phyloP scores from a whole-genome alignment of 1,140 invertebrate species.

The Microvelia longipes region DNA sequence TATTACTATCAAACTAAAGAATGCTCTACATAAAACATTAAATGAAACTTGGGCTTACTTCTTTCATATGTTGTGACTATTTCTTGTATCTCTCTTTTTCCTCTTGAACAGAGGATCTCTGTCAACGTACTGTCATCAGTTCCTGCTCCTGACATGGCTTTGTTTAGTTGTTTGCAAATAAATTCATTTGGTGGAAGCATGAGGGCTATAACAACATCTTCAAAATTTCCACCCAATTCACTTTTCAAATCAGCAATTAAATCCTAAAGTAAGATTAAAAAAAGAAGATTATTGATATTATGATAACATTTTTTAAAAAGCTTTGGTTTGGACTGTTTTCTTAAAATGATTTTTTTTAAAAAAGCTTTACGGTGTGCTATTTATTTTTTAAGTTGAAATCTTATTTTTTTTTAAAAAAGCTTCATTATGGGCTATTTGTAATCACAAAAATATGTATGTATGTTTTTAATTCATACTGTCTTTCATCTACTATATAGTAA shows the following conservation, averaged over 20 bases:
- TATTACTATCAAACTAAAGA: no score
- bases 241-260: conserved; percentile 56
- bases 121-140: conserved; percentile 62
- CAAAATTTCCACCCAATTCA: conserved; percentile 59
- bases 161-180: conserved; percentile 49
- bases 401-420: no score
- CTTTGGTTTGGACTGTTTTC: not conserved
- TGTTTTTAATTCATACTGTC: no score
- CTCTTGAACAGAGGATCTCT: conserved; percentile 49
- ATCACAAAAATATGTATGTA: no score
- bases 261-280: conserved; percentile 34
- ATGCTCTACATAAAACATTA: no score
- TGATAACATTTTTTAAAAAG: not conserved
- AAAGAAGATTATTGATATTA: not conserved
- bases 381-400: not conserved
- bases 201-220: conserved; percentile 57
- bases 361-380: not conserved
- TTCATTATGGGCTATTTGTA: no score
- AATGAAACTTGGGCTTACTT: no score
- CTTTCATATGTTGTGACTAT: conserved; percentile 48
- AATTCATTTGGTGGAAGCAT: conserved; percentile 52
- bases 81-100: conserved; percentile 46
- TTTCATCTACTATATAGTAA: no score
- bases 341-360: not conserved
- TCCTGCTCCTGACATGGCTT: conserved; percentile 58